These are phyloP conservation scores for Melanotaenia pygmaea DNA, from an alignment of 2,797 vertebrate genomes.

Conservation along the genomic window DNA sequence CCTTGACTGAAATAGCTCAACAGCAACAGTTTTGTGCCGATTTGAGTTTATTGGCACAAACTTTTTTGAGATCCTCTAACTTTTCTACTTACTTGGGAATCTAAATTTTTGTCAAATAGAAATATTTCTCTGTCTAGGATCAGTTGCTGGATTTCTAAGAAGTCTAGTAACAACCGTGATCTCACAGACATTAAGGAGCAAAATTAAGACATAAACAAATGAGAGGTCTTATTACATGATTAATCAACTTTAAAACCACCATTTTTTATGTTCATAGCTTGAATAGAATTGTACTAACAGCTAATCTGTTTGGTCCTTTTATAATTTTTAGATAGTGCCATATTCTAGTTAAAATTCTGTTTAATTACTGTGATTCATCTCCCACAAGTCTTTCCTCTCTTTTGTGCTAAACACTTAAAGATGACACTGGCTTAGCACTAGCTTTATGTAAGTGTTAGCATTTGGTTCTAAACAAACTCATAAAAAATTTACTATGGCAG, in stretches of 20 bases:
- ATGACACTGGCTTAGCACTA: not conserved
- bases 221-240: not conserved
- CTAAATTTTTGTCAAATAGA: not conserved
- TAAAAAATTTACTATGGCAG: not conserved
- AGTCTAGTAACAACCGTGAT: not conserved
- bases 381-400: not conserved
- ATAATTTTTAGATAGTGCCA: not conserved
- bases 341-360: not conserved
- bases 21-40: not conserved
- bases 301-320: not conserved
- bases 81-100: not conserved
- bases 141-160: not conserved
- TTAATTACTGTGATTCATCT: not conserved
- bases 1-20: not conserved
- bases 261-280: not conserved
- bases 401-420: not conserved
- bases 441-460: not conserved
- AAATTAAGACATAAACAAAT: not conserved
- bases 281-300: not conserved
- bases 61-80: not conserved
- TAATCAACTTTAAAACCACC: not conserved
- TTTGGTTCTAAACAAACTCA: slow-evolving; percentile 14
- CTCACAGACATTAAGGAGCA: not conserved
- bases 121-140: not conserved
- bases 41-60: not conserved